phyloP scores from a whole-genome alignment of 2,888 invertebrate genomes.

The Nipponacmea schrenckii region DNA sequence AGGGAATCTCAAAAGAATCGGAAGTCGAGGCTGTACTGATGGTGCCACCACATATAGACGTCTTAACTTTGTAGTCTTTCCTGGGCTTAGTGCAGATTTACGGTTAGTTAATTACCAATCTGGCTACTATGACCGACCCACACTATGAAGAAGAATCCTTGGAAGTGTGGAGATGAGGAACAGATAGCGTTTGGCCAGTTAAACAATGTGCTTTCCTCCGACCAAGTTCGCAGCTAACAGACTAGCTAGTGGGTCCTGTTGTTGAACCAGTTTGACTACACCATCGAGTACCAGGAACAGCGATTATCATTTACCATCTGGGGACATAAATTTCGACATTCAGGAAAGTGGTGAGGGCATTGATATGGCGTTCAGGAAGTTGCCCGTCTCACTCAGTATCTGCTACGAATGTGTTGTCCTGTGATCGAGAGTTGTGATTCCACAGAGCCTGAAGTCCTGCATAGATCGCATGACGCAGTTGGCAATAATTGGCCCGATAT shows the following conservation, averaged over 20 bases:
- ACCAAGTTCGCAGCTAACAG: slow-evolving; percentile 39
- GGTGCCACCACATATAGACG: slow-evolving; percentile 20
- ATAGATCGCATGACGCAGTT: too few species aligned
- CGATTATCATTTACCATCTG: too few species aligned
- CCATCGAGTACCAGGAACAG: slow-evolving; percentile 55
- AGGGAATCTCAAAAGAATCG: slow-evolving; percentile 10
- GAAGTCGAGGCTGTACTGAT: neutral
- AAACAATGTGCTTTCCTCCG: slow-evolving; percentile 10
- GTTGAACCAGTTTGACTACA: slow-evolving; percentile 60
- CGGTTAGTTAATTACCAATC: slow-evolving; percentile 23
- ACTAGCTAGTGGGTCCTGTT: slow-evolving; percentile 47
- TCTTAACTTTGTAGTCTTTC: slow-evolving; percentile 21
- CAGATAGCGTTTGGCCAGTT: slow-evolving; percentile 12
- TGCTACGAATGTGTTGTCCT: too few species aligned
- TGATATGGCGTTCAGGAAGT: too few species aligned
- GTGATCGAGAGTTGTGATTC: too few species aligned
- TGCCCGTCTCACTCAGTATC: too few species aligned
- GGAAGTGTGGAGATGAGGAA: slow-evolving; percentile 20
- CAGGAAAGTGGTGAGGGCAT: too few species aligned
- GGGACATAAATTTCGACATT: too few species aligned
- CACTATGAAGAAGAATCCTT: slow-evolving; percentile 18
- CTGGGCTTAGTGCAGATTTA: slow-evolving; percentile 27
- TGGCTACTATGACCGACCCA: slow-evolving; percentile 24
- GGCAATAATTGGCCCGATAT: too few species aligned
- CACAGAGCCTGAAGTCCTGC: too few species aligned